Evolutionary conservation across 2,113 vertebrate species (phyloP).

Genomic region (Trogon surrucura): DNA sequence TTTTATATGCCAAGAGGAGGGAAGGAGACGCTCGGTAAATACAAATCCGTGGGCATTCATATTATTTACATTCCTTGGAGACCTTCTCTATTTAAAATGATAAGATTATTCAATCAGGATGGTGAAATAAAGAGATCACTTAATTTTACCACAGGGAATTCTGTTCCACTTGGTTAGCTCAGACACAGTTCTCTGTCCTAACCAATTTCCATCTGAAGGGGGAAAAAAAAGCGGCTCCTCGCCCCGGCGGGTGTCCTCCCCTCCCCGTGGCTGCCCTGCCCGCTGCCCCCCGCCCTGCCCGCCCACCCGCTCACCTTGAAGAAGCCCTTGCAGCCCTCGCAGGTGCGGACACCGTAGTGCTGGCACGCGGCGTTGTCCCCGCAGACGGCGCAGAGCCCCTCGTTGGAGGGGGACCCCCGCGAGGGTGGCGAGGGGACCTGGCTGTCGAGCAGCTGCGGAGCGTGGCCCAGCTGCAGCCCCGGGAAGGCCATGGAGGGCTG

Average conservation of each 20-base stretch:
- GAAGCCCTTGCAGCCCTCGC: slow-evolving; percentile 96
- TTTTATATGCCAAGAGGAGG: slow-evolving; percentile 85
- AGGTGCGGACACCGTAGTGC: slow-evolving; percentile 96
- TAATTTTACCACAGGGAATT: slow-evolving; percentile 89
- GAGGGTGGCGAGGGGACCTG: slow-evolving; percentile 95
- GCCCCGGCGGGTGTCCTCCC: neutral
- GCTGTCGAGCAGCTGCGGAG: slow-evolving; percentile 93
- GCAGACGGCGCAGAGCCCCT: slow-evolving; percentile 96
- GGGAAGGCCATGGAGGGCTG: slow-evolving; percentile 93
- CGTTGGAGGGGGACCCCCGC: slow-evolving; percentile 95
- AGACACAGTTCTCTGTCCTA: slow-evolving; percentile 82
- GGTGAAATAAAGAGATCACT: slow-evolving; percentile 87
- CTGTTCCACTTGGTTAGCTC: slow-evolving; percentile 84
- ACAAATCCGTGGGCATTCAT: slow-evolving; percentile 93
- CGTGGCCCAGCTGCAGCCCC: slow-evolving; percentile 93
- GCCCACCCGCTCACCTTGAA: slow-evolving; percentile 86
- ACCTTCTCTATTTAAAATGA: slow-evolving; percentile 83
- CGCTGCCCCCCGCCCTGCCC: neutral
- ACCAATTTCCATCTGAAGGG: slow-evolving; percentile 81
- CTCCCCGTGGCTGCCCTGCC: neutral
- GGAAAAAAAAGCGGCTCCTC: slow-evolving; percentile 45
- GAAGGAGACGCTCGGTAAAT: slow-evolving; percentile 88
- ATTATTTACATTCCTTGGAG: slow-evolving; percentile 90
- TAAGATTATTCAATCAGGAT: slow-evolving; percentile 89
- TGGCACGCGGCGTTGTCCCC: slow-evolving; percentile 98